These are phyloP conservation scores for Myotis planiceps DNA, from an alignment of 2,797 vertebrate species.

Conservation along the genomic window DNA sequence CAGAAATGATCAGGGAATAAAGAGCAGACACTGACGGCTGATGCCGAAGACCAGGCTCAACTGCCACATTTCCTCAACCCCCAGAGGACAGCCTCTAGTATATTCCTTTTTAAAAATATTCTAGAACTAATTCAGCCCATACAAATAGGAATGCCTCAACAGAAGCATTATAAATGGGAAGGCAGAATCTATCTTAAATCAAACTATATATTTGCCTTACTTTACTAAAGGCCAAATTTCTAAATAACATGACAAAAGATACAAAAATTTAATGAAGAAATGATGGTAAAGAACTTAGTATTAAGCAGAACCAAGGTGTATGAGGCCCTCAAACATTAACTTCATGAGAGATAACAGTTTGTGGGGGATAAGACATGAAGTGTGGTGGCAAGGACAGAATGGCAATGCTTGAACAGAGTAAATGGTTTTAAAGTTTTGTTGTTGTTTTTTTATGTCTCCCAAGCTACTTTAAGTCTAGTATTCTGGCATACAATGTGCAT, in stretches of 20 bases:
- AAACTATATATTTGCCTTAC: background rate
- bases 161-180: background rate
- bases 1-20: background rate
- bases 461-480: background rate
- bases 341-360: background rate
- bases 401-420: background rate
- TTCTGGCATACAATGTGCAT: background rate
- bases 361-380: background rate
- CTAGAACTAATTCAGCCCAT: background rate
- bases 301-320: background rate
- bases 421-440: background rate
- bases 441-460: background rate
- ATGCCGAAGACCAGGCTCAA: background rate
- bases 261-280: slow-evolving; percentile 39
- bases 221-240: slow-evolving; percentile 24
- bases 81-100: background rate
- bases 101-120: slow-evolving; percentile 11
- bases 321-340: background rate
- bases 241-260: slow-evolving; percentile 39
- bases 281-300: background rate
- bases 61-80: background rate
- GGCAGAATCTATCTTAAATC: background rate
- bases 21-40: background rate
- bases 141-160: background rate
- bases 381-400: background rate